These are phyloP conservation scores for Henricia sp. DNA, from an alignment of 53 echinoderm and acorn worm genomes.

Conservation along the genomic window DNA sequence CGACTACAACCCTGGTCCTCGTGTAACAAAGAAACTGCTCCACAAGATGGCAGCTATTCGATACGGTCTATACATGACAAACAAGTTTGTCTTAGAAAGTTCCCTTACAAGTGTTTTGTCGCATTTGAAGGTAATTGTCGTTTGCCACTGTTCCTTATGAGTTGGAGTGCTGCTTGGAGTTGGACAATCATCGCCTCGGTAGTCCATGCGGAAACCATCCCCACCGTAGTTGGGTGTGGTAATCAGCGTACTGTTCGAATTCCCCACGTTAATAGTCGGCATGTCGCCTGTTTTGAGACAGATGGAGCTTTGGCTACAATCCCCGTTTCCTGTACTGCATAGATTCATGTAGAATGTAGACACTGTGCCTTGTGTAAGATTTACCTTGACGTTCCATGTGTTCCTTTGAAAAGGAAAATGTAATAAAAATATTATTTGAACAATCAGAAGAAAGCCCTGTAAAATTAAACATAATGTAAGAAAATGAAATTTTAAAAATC, in stretches of 20 bases:
- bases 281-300: constrained; percentile 57
- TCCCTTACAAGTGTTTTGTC: constrained; percentile 82
- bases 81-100: too few relatives aligned
- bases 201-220: constrained; percentile 84
- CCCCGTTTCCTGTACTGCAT: constrained; percentile 36
- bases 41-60: too few relatives aligned
- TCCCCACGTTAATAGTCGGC: constrained; percentile 57
- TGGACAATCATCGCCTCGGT: constrained; percentile 60
- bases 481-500: too few relatives aligned
- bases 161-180: not conserved
- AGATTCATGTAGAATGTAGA: constrained; percentile 71
- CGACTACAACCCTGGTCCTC: too few relatives aligned
- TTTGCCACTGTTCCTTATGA: constrained; percentile 46
- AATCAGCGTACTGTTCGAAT: constrained; percentile 53
- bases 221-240: constrained; percentile 40
- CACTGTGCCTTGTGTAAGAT: not conserved
- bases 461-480: too few relatives aligned
- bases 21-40: too few relatives aligned
- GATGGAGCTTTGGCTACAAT: constrained; percentile 25
- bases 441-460: not conserved
- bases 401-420: constrained; percentile 60
- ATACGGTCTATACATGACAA: too few relatives aligned
- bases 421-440: not conserved
- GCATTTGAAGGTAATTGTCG: constrained; percentile 80
- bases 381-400: constrained; percentile 56